Evolutionary conservation across 2,797 vertebrate species (phyloP), one percentile per base, ranked within the genome.

Genomic region (Tadarida brasiliensis): DNA sequence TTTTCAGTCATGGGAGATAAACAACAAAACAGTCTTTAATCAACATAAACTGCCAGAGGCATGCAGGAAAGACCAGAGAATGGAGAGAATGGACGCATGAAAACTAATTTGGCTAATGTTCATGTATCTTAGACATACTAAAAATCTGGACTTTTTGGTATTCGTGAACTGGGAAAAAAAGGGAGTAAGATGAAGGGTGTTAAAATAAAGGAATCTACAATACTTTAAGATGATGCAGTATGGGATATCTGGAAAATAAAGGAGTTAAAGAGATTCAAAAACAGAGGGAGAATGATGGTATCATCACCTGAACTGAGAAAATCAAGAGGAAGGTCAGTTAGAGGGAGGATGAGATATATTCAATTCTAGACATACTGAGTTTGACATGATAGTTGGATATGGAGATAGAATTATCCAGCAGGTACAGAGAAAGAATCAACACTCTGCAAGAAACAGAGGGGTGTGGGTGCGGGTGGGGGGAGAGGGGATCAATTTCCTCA

Each of bases 101-200:
- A 57, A 47, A 35, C 16, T 20, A 78, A 33, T 59, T 22, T 81
- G 65, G 4, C 44, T 77, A 28, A 26, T 84, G n/a, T 3, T 84
- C n/a, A 61, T n/a, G 26, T 73, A 30, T 24, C 17, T 65, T 15
- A 61, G 49, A 30, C 9, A 0, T 19, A 54, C 10, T 77, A 30
- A 35, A 91, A 63, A 70, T 68, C 11, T 67, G 65, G 51, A n/a
- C 44, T n/a, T 65, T 59, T 22, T 33, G 11, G 73, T 91, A 33
- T 93, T 95, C 92, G 20, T 89, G 73, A 95, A 94, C 51, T 44
- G 5, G 30, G 44, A 57, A 35, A 65, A 65, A 89, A 47, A 33
- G 7, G 47, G 35, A 86, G 63, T 49, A 80, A 14, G 73, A 68
- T 47, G 11, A 49, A 74, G 59, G 39, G 22, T 39, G 19, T 81